phyloP scores from a whole-genome alignment of 2,888 invertebrate species.

The Microctonus brassicae region DNA sequence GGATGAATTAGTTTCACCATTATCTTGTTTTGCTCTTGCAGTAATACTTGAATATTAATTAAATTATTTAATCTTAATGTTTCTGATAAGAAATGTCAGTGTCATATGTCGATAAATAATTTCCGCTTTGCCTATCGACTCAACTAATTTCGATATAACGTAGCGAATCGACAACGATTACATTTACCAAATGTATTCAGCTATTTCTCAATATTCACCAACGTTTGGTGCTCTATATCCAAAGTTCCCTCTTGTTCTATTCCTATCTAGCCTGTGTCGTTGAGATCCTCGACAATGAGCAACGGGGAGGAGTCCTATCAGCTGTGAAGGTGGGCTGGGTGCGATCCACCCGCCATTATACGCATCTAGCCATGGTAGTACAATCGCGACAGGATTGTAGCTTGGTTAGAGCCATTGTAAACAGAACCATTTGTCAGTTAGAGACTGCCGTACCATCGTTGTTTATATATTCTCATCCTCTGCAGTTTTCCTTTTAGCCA shows the following conservation, averaged over 20 bases:
- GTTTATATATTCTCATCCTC: constrained; percentile 31
- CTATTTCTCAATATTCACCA: neutral
- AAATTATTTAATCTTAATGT: neutral
- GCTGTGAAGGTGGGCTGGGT: neutral
- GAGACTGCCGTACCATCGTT: constrained; percentile 39
- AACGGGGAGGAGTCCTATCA: constrained; percentile 1
- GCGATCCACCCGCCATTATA: constrained; percentile 44
- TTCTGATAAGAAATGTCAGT: neutral
- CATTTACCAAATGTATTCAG: neutral
- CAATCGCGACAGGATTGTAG: constrained; percentile 24
- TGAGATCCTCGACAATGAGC: constrained; percentile 1
- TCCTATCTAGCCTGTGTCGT: neutral
- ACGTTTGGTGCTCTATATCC: neutral
- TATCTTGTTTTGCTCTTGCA: neutral
- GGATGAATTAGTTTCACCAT: neutral
- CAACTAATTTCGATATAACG: neutral
- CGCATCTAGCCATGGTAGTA: constrained; percentile 40
- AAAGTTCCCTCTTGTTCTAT: neutral
- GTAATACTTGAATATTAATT: neutral
- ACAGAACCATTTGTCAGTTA: constrained; percentile 60
- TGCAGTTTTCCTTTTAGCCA: neutral
- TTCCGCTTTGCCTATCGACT: neutral
- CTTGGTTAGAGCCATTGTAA: constrained; percentile 53
- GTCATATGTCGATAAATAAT: constrained; percentile 1
- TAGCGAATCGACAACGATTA: neutral